Percentiles rank a stretch among this genome's conserved stretches.
phyloP scores from a whole-genome alignment of 1,140 invertebrate species.

The Dreissena rostriformis region DNA sequence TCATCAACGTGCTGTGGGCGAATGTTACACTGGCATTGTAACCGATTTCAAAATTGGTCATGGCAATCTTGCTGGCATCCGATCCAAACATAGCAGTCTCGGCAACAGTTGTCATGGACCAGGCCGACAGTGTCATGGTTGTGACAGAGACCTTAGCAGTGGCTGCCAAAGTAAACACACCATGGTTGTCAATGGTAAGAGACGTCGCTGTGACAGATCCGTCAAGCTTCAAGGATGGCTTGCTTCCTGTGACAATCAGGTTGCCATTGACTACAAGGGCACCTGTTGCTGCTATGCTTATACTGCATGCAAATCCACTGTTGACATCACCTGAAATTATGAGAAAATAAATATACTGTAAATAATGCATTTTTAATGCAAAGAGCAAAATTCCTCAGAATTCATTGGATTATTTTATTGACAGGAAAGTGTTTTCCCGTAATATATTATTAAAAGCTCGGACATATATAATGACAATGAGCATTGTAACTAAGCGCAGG shows the following conservation, averaged over 20 bases:
- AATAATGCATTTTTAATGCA: too few species aligned
- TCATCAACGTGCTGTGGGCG: conserved; percentile 56
- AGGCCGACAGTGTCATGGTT: conserved; percentile 32
- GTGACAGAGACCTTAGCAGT: conserved; percentile 49
- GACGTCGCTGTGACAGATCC: conserved; percentile 49
- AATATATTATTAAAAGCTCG: too few species aligned
- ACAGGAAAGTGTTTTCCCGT: too few species aligned
- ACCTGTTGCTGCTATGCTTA: conserved; percentile 22
- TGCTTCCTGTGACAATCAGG: conserved; percentile 49
- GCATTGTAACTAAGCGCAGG: too few species aligned
- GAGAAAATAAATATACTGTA: background rate
- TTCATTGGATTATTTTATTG: too few species aligned
- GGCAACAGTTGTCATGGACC: conserved; percentile 38
- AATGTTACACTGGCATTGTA: conserved; percentile 60
- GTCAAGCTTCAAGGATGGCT: conserved; percentile 48
- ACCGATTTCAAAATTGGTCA: conserved; percentile 55
- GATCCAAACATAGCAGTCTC: conserved; percentile 39
- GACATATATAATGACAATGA: too few species aligned
- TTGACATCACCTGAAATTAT: conserved; percentile 37
- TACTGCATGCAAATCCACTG: conserved; percentile 34
- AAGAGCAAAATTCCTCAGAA: too few species aligned
- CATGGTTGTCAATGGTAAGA: conserved; percentile 58
- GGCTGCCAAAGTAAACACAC: conserved; percentile 48
- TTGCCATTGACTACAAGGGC: conserved; percentile 35
- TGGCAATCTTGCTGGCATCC: conserved; percentile 33